Base-by-base conservation (phyloP, 2,797 vertebrate genomes). In the Tiaroga cobitis region DNA sequence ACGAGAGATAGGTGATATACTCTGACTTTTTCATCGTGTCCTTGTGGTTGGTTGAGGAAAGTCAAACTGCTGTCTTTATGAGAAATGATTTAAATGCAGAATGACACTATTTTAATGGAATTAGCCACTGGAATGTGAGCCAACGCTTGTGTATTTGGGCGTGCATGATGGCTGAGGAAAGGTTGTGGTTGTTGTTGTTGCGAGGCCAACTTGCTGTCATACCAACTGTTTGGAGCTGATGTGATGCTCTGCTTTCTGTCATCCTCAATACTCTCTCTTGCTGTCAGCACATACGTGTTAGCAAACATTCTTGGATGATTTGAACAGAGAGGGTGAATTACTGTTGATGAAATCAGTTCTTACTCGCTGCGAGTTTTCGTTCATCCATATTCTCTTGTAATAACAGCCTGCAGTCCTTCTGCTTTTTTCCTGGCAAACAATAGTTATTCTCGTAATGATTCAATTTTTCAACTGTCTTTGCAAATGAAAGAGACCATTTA, bases 351-450 rank as follows among this genome's bases (percentile, higher is more conserved):
- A 85, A 85, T 79, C 41, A 63, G 82, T 82, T 67, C 68, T 79
- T 83, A 80, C 39, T 61, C 43, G 7, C 76, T 37, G 37, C 2
- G 49, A 83, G 82, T 78, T 87, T 59, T 74, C 46, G 76, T 92
- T 92, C 92, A 93, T 92, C 91, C 89, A 89, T 88, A 91, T 85
- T 92, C 91, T 92, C 91, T 92, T 90, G 86, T 85, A 82, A 91
- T 87, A 88, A 92, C 86, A 65, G 89, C 68, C 83, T 84, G 70
- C 75, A 87, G 84, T 91, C 81, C 70, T 63, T 72, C 61, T 67
- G 65, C 87, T 88, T 92, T 92, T 91, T 91, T 81, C 88, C 86
- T 87, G 89, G 87, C 91, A 89, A 92, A 91, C 90, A 91, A 85
- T 88, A 87, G 89, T 90, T 89, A 88, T 89, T 87, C 86, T 87